Percentiles rank a stretch among this genome's conserved stretches.
Evolutionary conservation across 2,797 vertebrate species (phyloP).

Genomic region (Gadopsis marmoratus): DNA sequence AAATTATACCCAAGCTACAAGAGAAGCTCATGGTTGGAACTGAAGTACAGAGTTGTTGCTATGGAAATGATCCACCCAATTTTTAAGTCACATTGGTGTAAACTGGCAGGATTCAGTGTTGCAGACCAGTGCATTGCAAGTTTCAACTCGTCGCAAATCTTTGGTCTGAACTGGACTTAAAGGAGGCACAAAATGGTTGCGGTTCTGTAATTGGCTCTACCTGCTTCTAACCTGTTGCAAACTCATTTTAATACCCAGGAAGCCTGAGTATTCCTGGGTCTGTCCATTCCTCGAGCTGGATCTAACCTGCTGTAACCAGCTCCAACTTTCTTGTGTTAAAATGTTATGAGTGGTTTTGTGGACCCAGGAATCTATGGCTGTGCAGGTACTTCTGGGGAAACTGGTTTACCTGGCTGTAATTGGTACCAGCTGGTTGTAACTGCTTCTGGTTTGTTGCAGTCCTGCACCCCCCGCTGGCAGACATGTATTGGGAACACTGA

Average conservation of each 20-base stretch:
- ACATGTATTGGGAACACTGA: slow-evolving; percentile 97
- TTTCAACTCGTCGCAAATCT: too few relatives aligned
- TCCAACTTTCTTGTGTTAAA: too few relatives aligned
- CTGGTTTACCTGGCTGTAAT: background rate
- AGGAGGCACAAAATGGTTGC: too few relatives aligned
- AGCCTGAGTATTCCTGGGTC: background rate
- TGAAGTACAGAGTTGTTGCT: too few relatives aligned
- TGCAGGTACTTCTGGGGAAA: background rate
- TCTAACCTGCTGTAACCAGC: background rate
- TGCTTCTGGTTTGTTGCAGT: slow-evolving; percentile 80
- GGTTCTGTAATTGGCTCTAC: background rate
- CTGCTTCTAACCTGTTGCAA: background rate
- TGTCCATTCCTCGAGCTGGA: too few relatives aligned
- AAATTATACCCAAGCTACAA: too few relatives aligned
- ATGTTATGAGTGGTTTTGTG: background rate
- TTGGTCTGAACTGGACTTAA: too few relatives aligned
- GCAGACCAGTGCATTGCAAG: too few relatives aligned
- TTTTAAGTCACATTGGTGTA: too few relatives aligned
- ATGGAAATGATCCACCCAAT: too few relatives aligned
- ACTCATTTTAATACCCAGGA: background rate
- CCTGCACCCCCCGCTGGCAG: slow-evolving; percentile 96
- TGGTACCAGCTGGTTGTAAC: background rate
- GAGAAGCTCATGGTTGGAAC: too few relatives aligned
- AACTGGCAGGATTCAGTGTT: too few relatives aligned
- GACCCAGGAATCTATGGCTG: background rate